Conservation (phyloP, 2,797 vertebrate species). For the Ctenopoma kingsleyae region DNA sequence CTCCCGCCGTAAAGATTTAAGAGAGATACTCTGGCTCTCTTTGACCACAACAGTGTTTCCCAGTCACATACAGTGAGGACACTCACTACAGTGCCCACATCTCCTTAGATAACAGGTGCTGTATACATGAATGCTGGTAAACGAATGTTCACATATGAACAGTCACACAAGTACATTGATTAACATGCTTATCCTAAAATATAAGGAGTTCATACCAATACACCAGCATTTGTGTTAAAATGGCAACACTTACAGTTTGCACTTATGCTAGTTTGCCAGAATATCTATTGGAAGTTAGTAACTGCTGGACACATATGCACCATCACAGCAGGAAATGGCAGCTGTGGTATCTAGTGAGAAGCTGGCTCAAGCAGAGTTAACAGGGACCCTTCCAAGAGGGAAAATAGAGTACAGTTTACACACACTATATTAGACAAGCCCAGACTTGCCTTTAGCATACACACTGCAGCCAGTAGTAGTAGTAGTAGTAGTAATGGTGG, state of each 20-base stretch:
- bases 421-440: constrained; percentile 79
- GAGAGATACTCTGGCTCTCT: constrained; percentile 54
- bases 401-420: constrained; percentile 80
- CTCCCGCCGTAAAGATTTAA: constrained; percentile 70
- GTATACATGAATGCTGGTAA: constrained; percentile 29
- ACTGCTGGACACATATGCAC: constrained; percentile 48
- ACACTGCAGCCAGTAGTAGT: constrained; percentile 53
- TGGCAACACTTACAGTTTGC: not conserved
- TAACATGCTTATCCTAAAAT: constrained; percentile 14
- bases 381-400: constrained; percentile 76
- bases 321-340: constrained; percentile 58
- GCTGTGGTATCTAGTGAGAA: constrained; percentile 70
- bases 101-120: constrained; percentile 66
- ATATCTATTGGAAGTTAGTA: constrained; percentile 40
- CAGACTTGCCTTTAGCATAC: constrained; percentile 81
- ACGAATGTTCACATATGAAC: constrained; percentile 16
- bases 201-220: not conserved
- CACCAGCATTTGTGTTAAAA: constrained; percentile 15
- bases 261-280: constrained; percentile 30
- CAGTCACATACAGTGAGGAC: constrained; percentile 56
- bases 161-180: not conserved
- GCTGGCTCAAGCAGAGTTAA: constrained; percentile 60
- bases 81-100: constrained; percentile 28
- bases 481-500: too few relatives aligned
- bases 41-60: constrained; percentile 46